Evolutionary conservation across 2,888 invertebrate genomes (phyloP), one percentile per base, ranked within the genome.

Genomic region (Nomada ferruginata): DNA sequence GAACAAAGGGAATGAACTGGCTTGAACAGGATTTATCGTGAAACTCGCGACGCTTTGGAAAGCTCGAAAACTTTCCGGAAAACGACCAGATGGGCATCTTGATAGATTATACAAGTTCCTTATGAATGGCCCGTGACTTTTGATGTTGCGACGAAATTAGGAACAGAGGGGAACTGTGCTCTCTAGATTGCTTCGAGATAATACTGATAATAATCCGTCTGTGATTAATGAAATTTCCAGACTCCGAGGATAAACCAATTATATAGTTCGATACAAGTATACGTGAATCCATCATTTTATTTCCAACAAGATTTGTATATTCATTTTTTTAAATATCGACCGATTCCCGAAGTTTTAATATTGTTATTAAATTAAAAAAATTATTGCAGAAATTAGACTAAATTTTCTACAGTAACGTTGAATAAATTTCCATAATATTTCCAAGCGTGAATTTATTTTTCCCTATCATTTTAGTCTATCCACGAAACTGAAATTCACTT

Each of bases 51-150:
- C 68, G 57, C 75, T 76, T 36, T 23, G 52, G 50, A 57, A 82
- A 80, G 65, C 74, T 61, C 29, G 68, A 18, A 15, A 81, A 84
- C 52, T 83, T 75, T 75, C 44, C 23, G n/a, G 26, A 26, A 82
- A 71, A 60, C 59, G 72, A 65, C 36, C 76, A 81, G 85, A 85
- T 85, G 78, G 73, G 68, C 50, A 63, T 82, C 82, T 80, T 76
- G 82, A 80, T 83, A 73, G 82, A 78, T 85, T 76, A 78, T 78
- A 71, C 80, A 80, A 82, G 73, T 85, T 82, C 50, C 57, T 77
- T 76, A 81, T 57, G 72, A 74, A 75, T 74, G 69, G 70, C 69
- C 61, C 42, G 63, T 53, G 60, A 61, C 64, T 77, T 68, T 59
- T 61, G 69, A 64, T 61, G 47, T 66, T n/a, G 71, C 63, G 59